A percentile compares a stretch with the other conserved stretches of the same genome.
phyloP scores from a whole-genome alignment of 2,888 invertebrate genomes.

The Lepeophtheirus nordmannii region DNA sequence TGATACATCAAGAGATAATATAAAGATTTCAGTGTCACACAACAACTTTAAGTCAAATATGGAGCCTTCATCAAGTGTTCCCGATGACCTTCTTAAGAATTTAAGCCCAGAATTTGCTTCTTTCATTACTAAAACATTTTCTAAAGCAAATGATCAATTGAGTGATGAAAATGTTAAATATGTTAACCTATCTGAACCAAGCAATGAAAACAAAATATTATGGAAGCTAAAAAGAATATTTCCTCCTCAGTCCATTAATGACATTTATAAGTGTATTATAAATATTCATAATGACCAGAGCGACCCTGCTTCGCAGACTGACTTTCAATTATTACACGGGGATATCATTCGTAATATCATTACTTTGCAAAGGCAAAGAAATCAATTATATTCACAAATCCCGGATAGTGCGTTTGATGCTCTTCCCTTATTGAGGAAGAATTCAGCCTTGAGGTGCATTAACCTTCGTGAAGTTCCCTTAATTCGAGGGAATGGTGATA shows the following conservation, averaged over 20 bases:
- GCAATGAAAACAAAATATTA: neutral
- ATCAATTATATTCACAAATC: neutral
- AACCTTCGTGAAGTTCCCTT: neutral
- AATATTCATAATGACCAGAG: neutral
- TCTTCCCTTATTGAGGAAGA: neutral
- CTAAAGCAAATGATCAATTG: neutral
- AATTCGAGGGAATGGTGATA: neutral
- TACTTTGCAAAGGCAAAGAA: neutral
- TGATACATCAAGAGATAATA: too few relatives aligned
- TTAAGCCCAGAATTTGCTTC: neutral
- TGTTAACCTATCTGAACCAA: neutral
- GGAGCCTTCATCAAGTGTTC: too few relatives aligned
- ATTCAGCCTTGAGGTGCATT: neutral
- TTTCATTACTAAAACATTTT: neutral
- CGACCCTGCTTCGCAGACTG: neutral
- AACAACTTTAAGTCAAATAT: too few relatives aligned
- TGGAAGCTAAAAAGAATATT: slow-evolving; percentile 1
- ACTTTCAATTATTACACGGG: neutral
- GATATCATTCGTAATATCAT: neutral
- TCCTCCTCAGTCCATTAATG: slow-evolving; percentile 3
- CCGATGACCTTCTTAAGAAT: neutral
- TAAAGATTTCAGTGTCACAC: too few relatives aligned
- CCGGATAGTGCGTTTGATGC: neutral
- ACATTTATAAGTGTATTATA: neutral
- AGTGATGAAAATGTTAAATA: neutral